These are phyloP conservation scores for Agapornis canus DNA, from an alignment of 2,797 vertebrate species.

Conservation along the genomic window DNA sequence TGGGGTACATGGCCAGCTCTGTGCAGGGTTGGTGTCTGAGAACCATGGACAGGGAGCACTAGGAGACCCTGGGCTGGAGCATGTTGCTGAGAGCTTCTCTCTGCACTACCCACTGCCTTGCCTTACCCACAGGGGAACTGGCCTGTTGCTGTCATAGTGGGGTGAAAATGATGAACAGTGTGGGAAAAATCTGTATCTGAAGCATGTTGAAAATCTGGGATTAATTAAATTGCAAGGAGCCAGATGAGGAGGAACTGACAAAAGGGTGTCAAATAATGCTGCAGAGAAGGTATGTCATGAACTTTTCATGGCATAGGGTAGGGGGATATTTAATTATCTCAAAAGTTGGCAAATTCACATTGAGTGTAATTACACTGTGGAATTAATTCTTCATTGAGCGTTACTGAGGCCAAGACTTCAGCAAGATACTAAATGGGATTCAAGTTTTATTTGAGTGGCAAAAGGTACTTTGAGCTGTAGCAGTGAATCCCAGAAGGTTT, in stretches of 20 bases:
- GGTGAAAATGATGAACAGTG: not conserved
- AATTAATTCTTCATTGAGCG: conserved; percentile 31
- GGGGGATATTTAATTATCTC: conserved; percentile 32
- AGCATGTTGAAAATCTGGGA: not conserved
- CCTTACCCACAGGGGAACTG: rapidly evolving
- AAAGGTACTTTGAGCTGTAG: not conserved
- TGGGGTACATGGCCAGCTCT: rapidly evolving
- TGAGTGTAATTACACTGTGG: conserved; percentile 5
- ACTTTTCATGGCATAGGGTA: not conserved
- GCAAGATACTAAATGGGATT: not conserved
- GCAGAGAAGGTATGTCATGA: conserved; percentile 22
- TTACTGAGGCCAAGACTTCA: not conserved
- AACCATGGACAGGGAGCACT: not conserved
- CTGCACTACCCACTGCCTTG: rapidly evolving
- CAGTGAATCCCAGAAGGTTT: not conserved
- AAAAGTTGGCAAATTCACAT: conserved; percentile 23
- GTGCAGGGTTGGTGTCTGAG: not conserved
- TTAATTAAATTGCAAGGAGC: not conserved
- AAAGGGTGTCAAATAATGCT: conserved; percentile 10
- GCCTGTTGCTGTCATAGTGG: rapidly evolving
- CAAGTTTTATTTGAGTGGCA: not conserved
- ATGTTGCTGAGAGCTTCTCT: rapidly evolving
- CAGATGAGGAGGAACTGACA: not conserved
- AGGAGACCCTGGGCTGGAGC: not conserved
- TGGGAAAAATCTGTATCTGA: not conserved